Evolutionary conservation across 2,888 invertebrate genomes (phyloP).

Genomic region (Carterocephalus palaemon): DNA sequence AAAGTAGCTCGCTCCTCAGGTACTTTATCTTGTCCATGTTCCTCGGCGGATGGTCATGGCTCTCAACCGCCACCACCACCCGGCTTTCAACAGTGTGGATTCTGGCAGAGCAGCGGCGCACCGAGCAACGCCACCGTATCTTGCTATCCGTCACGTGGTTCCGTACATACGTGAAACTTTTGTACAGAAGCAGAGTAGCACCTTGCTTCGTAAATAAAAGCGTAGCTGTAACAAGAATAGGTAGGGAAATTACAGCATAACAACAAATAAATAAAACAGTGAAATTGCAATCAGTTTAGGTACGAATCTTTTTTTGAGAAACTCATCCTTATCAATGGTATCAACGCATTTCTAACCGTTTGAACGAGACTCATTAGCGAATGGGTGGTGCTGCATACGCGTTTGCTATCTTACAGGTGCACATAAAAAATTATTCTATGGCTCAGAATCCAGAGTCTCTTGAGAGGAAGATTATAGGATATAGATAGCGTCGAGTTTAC

Average conservation of each 20-base stretch:
- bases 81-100: slow-evolving; percentile 37
- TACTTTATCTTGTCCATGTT: slow-evolving; percentile 17
- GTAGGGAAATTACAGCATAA: background rate
- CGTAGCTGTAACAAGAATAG: slow-evolving; percentile 27
- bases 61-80: slow-evolving; percentile 27
- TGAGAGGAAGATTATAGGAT: too few species aligned
- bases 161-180: slow-evolving; percentile 36
- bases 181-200: slow-evolving; percentile 33
- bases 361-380: too few species aligned
- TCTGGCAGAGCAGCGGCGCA: slow-evolving; percentile 39
- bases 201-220: slow-evolving; percentile 28
- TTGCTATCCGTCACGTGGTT: slow-evolving; percentile 35
- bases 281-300: too few species aligned
- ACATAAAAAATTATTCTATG: too few species aligned
- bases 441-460: too few species aligned
- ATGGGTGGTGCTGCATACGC: too few species aligned
- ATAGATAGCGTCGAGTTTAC: too few species aligned
- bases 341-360: too few species aligned
- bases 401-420: too few species aligned
- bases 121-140: slow-evolving; percentile 43
- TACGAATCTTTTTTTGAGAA: too few species aligned
- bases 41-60: slow-evolving; percentile 31
- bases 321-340: too few species aligned
- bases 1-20: background rate
- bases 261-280: background rate